phyloP scores from a whole-genome alignment of 1,140 invertebrate species.

The Parasteatoda tepidariorum region DNA sequence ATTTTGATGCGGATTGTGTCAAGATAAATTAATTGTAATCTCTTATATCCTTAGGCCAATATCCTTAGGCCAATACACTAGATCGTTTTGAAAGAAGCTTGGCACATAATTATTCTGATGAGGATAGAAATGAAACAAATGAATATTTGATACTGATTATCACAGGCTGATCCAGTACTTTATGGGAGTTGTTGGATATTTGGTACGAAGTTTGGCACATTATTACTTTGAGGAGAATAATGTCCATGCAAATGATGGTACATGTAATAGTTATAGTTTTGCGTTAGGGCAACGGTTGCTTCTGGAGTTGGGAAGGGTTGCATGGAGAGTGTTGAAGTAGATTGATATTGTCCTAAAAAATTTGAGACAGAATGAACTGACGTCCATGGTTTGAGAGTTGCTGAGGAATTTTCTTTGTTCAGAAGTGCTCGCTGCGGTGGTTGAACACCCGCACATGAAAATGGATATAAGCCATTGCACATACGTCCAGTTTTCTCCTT shows the following conservation, averaged over 20 bases:
- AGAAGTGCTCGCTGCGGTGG: constrained; percentile 1
- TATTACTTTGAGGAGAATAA: constrained; percentile 6
- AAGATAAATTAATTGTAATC: too few relatives aligned
- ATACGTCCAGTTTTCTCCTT: constrained; percentile 17
- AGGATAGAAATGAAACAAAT: too few relatives aligned
- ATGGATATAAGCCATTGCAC: constrained; percentile 25
- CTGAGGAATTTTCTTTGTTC: constrained; percentile 21
- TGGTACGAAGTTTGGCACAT: constrained; percentile 10
- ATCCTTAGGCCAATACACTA: too few relatives aligned
- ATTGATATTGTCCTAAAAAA: constrained; percentile 72
- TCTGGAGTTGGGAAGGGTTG: constrained; percentile 44
- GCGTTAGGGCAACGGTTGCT: too few relatives aligned
- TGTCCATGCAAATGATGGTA: constrained; percentile 68
- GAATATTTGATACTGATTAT: too few relatives aligned
- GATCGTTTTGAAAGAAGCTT: too few relatives aligned
- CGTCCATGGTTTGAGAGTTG: constrained; percentile 68
- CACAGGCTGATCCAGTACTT: too few relatives aligned
- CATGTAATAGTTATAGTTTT: constrained; percentile 80
- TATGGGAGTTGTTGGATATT: constrained; percentile 1
- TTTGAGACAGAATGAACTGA: constrained; percentile 79
- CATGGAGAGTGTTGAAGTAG: constrained; percentile 28
- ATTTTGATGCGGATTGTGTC: too few relatives aligned
- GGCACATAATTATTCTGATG: too few relatives aligned
- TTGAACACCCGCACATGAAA: constrained; percentile 22
- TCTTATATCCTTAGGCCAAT: too few relatives aligned